These are phyloP conservation scores for Neodontobutis hainanensis DNA, from an alignment of 2,113 vertebrate genomes.

Conservation along the genomic window DNA sequence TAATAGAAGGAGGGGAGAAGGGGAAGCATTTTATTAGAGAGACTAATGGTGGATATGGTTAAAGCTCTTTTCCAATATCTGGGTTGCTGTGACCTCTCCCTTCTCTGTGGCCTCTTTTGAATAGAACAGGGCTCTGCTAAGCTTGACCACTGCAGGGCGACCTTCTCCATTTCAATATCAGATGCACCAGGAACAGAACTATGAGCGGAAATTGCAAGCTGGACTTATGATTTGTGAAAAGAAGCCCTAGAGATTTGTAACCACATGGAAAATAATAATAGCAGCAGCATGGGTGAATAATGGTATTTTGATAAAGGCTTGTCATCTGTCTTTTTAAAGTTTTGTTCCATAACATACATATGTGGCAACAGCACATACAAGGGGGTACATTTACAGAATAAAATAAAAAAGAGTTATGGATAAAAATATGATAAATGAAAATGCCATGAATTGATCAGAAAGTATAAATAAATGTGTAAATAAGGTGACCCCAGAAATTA, in stretches of 20 bases:
- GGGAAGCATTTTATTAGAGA: conserved; percentile 73
- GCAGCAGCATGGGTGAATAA: neutral
- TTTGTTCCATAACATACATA: neutral
- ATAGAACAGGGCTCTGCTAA: conserved; percentile 53
- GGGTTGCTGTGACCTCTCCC: conserved; percentile 67
- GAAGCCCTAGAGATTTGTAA: conserved; percentile 17
- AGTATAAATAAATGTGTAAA: no score
- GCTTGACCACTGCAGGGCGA: conserved; percentile 42
- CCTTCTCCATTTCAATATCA: conserved; percentile 66
- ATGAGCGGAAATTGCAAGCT: neutral
- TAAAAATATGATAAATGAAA: no score
- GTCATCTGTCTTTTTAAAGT: neutral
- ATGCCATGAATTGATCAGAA: no score
- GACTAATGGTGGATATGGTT: conserved; percentile 70
- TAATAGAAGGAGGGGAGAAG: conserved; percentile 58
- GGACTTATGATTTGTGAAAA: neutral
- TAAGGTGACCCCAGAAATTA: no score
- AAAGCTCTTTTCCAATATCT: conserved; percentile 71
- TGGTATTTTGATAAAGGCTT: conserved; percentile 1
- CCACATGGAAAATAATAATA: conserved; percentile 14
- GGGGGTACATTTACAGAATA: no score
- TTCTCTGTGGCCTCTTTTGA: conserved; percentile 60
- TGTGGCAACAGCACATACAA: no score
- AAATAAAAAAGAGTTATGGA: no score
- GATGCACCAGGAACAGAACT: conserved; percentile 28